phyloP scores from a whole-genome alignment of 2,797 vertebrate genomes.

The Tangara arthus region DNA sequence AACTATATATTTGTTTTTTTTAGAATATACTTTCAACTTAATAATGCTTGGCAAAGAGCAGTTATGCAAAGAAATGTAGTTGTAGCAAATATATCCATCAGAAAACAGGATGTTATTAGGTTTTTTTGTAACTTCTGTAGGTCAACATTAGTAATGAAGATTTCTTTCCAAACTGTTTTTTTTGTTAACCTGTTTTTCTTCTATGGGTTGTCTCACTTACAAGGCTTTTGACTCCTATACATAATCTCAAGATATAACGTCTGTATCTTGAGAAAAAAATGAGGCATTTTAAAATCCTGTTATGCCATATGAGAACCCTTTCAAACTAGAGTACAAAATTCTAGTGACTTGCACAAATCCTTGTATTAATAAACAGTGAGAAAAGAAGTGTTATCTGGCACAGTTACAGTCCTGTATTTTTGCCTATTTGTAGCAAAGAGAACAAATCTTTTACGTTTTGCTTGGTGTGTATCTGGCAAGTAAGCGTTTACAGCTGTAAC shows the following conservation, averaged over 20 bases:
- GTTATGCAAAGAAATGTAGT: neutral
- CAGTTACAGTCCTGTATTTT: neutral
- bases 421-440: neutral
- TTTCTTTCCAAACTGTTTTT: neutral
- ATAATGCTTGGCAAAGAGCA: neutral
- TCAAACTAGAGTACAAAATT: neutral
- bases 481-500: rapidly evolving
- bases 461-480: neutral
- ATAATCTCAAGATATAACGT: neutral
- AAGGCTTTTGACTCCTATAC: neutral
- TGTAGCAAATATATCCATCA: neutral
- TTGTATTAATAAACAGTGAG: neutral
- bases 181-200: neutral
- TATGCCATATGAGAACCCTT: neutral
- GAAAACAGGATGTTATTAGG: neutral
- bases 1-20: neutral
- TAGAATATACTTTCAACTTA: neutral
- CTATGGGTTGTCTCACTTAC: neutral
- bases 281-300: neutral
- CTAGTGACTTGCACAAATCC: neutral
- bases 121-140: neutral
- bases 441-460: neutral
- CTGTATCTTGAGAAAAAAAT: neutral
- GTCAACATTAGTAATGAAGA: neutral
- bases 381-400: neutral